Evolutionary conservation across 2,888 invertebrate species (phyloP), one percentile per base, ranked within the genome.

Genomic region (Drosophila meridiana): DNA sequence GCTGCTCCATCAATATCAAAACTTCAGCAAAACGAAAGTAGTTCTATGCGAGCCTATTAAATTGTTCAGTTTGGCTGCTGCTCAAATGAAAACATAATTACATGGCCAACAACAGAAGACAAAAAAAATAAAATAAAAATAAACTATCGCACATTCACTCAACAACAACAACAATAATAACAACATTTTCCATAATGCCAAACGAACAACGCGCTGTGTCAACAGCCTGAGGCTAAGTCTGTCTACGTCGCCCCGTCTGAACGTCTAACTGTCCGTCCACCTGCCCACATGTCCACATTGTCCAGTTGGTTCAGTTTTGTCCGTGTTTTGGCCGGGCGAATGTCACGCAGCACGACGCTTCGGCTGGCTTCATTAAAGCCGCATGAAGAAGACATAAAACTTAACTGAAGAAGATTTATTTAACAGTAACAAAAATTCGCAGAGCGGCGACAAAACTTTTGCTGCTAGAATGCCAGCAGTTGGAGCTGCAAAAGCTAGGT

Each of bases 11-110:
- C 85, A 82, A 87, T 74, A 87, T 84, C 82, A 80, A 80, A 75
- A 87, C 75, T 70, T 65, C 65, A 77, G 70, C 89, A 78, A 87
- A 88, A 87, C 79, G 89, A 87, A 84, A 87, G 84, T 88, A 86
- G 87, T 89, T 83, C 87, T 82, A 77, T 69, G 80, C 72, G 61
- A 47, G 76, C 69, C 76, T 78, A 88, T 84, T 82, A 82, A 82
- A 60, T 78, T 83, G 63, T 34, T 52, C 57, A 78, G 67, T 80
- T 69, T 45, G 36, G 13, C 53, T 69, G 75, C 69, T 62, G 73
- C 71, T 57, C 42, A 73, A 83, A 79, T 82, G 70, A 77, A 87
- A 87, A 82, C 72, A 84, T 84, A 85, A 87, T 85, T 87, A 84
- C 72, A 83, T 68, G 68, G 71, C 59, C 78, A 70, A 73, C 64